phyloP scores from a whole-genome alignment of 1,140 invertebrate genomes.

The Aphaenogaster ashmeadi region DNA sequence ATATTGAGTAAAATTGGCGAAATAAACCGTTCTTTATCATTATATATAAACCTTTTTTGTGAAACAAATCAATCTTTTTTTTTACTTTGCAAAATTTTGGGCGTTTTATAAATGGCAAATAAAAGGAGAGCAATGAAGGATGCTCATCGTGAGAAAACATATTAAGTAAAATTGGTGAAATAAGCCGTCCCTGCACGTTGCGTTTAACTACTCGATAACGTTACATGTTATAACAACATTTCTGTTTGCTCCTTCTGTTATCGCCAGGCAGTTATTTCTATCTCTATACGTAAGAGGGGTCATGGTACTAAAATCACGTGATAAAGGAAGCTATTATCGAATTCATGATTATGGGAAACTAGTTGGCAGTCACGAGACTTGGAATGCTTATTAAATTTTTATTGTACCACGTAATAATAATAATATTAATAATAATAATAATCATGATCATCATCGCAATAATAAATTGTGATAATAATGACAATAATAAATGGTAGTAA shows the following conservation, averaged over 20 bases:
- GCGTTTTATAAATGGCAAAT: neutral
- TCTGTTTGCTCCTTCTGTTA: conserved; percentile 36
- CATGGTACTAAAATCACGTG: conserved; percentile 60
- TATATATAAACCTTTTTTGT: neutral
- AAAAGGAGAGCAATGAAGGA: neutral
- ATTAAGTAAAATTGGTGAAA: conserved; percentile 2
- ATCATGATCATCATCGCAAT: conserved; percentile 79
- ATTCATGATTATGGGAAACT: neutral
- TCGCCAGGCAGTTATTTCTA: conserved; percentile 47
- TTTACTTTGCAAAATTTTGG: neutral
- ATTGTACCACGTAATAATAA: conserved; percentile 87
- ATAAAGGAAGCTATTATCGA: conserved; percentile 46
- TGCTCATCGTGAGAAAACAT: neutral
- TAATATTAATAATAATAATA: conserved; percentile 81
- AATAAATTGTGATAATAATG: conserved; percentile 77
- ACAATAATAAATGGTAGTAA: conserved; percentile 82
- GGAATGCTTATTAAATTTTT: conserved; percentile 86
- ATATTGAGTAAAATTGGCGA: conserved; percentile 8
- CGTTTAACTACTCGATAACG: conserved; percentile 30
- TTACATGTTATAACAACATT: conserved; percentile 35
- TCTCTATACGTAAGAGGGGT: conserved; percentile 71
- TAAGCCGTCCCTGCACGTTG: conserved; percentile 7
- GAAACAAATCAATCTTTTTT: neutral
- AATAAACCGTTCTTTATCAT: too few relatives aligned
- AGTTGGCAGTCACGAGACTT: conserved; percentile 73